Conservation (phyloP, 2,888 invertebrate genomes). For the Orchestes rusci region DNA sequence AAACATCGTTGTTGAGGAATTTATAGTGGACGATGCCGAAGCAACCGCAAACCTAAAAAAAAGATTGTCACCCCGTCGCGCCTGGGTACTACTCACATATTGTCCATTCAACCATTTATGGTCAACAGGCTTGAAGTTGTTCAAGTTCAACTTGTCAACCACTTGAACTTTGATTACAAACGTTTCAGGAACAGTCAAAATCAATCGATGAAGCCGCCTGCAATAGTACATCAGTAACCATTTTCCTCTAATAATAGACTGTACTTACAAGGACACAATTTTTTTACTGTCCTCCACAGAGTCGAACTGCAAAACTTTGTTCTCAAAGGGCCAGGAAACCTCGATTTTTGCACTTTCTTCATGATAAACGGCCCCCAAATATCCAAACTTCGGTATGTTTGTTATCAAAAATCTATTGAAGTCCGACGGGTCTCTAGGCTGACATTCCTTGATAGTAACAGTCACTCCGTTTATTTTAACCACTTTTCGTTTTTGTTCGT, state of each 20-base stretch:
- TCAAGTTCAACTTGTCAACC: constrained; percentile 28
- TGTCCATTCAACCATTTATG: constrained; percentile 33
- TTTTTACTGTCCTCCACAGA: constrained; percentile 24
- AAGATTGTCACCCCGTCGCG: neutral
- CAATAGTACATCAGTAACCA: constrained; percentile 13
- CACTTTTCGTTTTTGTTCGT: constrained; percentile 3
- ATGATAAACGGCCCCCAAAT: constrained; percentile 32
- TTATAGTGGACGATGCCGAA: no score
- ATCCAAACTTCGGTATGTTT: constrained; percentile 36
- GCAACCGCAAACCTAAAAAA: constrained; percentile 33
- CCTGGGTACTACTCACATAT: constrained; percentile 34
- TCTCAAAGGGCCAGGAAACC: constrained; percentile 34
- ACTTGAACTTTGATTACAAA: constrained; percentile 35
- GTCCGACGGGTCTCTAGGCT: constrained; percentile 15
- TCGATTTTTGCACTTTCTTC: constrained; percentile 27
- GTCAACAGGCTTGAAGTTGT: constrained; percentile 31
- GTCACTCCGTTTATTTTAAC: constrained; percentile 12
- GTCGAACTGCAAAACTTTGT: constrained; percentile 31
- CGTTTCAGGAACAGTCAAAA: constrained; percentile 33
- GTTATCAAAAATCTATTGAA: constrained; percentile 31
- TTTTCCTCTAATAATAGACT: neutral
- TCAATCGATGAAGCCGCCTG: constrained; percentile 31
- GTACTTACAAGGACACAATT: constrained; percentile 31
- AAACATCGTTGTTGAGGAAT: no score
- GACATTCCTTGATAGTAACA: constrained; percentile 13